Conservation (phyloP, 2,888 invertebrate genomes). For the Eristalis arbustorum region DNA sequence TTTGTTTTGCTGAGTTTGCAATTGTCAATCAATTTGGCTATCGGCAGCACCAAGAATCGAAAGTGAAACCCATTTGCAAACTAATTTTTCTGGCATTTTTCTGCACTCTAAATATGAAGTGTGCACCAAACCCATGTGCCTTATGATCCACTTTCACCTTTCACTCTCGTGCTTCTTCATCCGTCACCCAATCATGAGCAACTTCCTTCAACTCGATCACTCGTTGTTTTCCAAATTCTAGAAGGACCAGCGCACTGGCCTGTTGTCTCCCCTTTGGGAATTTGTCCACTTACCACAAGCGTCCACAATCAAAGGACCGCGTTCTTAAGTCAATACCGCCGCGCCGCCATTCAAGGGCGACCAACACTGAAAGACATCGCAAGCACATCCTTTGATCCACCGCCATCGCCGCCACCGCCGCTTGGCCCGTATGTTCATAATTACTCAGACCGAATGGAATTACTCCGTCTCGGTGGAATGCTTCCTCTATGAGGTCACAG, state of each 20-base stretch:
- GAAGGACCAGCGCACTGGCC: constrained; percentile 16
- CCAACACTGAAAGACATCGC: constrained; percentile 5
- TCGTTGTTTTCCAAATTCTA: constrained; percentile 42
- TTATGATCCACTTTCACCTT: neutral
- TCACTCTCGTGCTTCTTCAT: neutral
- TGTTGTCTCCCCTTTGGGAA: constrained; percentile 49
- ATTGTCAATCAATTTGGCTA: too few species aligned
- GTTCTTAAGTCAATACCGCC: neutral
- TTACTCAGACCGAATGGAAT: constrained; percentile 65
- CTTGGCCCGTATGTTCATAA: constrained; percentile 49
- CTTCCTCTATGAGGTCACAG: constrained; percentile 49
- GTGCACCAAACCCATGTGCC: neutral
- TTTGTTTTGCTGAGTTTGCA: too few species aligned
- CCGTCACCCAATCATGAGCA: neutral
- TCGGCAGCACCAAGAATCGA: too few species aligned
- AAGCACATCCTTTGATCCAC: constrained; percentile 52
- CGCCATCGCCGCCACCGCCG: neutral
- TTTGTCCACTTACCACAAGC: constrained; percentile 26
- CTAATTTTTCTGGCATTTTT: too few species aligned
- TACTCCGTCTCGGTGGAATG: constrained; percentile 44
- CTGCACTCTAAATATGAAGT: neutral
- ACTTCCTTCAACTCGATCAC: neutral
- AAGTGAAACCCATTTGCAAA: too few species aligned
- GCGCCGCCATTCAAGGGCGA: constrained; percentile 20
- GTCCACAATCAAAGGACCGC: constrained; percentile 46